Percentiles rank a stretch among this genome's conserved stretches.
Conservation (phyloP, 2,113 vertebrate species). For the Eleginops maclovinus region DNA sequence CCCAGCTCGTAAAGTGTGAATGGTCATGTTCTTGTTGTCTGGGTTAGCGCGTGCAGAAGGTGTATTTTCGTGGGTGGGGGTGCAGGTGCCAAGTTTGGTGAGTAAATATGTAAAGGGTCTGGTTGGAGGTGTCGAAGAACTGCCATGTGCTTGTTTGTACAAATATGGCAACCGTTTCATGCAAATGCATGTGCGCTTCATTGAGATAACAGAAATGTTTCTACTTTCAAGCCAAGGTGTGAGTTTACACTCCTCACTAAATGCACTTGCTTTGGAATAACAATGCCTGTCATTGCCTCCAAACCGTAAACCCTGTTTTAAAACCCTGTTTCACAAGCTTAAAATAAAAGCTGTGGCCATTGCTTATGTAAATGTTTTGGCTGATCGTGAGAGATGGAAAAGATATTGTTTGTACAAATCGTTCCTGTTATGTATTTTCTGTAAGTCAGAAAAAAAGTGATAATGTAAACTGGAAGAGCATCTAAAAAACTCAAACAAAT, state of each 20-base stretch:
- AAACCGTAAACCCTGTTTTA: constrained; percentile 22
- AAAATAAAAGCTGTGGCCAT: constrained; percentile 23
- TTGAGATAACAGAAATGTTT: constrained; percentile 29
- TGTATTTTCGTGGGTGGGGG: constrained; percentile 67
- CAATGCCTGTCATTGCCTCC: constrained; percentile 29
- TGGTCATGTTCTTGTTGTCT: constrained; percentile 67
- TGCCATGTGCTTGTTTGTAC: constrained; percentile 36
- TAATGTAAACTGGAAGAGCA: not conserved
- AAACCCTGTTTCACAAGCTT: not conserved
- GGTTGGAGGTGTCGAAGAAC: constrained; percentile 72
- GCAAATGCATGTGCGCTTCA: constrained; percentile 6
- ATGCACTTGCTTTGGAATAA: constrained; percentile 28
- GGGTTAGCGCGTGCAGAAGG: constrained; percentile 48
- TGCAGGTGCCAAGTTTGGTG: constrained; percentile 73
- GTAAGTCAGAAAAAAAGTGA: constrained; percentile 2
- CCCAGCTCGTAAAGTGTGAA: constrained; percentile 74
- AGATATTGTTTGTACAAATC: constrained; percentile 26
- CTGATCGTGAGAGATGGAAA: constrained; percentile 30
- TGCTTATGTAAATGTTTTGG: constrained; percentile 32
- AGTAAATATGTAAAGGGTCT: constrained; percentile 75
- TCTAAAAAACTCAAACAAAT: constrained; percentile 8
- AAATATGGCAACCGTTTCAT: constrained; percentile 35
- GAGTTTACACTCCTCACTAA: constrained; percentile 33
- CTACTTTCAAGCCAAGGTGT: constrained; percentile 46
- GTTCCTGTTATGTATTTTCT: constrained; percentile 11